Conservation (phyloP, 2,113 vertebrate genomes). For the Papio anubis region DNA sequence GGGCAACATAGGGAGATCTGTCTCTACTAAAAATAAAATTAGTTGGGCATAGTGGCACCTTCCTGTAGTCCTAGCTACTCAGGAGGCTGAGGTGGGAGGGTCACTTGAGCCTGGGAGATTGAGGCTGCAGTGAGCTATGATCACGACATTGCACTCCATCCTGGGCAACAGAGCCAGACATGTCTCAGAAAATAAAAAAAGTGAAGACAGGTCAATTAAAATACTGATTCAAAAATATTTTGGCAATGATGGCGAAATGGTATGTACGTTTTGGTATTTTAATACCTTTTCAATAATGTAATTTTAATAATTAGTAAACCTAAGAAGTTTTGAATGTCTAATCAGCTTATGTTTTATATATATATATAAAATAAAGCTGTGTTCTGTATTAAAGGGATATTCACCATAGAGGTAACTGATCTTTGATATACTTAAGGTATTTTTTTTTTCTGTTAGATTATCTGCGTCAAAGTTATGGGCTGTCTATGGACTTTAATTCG, state of each 20-base stretch:
- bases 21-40: no score
- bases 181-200: no score
- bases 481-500: slow-evolving; percentile 95
- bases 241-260: neutral
- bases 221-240: slow-evolving; percentile 12
- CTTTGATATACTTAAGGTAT: neutral
- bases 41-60: no score
- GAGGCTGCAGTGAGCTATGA: no score
- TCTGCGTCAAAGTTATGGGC: slow-evolving; percentile 99
- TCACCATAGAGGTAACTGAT: neutral
- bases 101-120: no score
- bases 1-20: no score
- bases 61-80: no score
- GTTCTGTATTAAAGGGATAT: neutral
- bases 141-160: no score
- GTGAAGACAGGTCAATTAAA: neutral
- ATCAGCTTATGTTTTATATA: neutral
- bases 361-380: neutral
- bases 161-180: no score
- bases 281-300: slow-evolving; percentile 8
- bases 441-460: slow-evolving; percentile 89
- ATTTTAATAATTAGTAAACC: neutral
- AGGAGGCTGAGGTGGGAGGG: no score
- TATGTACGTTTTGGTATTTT: slow-evolving; percentile 14
- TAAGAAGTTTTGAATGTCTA: neutral